These are phyloP conservation scores for Gryllus longicercus DNA, from an alignment of 2,888 invertebrate species.

Conservation along the genomic window DNA sequence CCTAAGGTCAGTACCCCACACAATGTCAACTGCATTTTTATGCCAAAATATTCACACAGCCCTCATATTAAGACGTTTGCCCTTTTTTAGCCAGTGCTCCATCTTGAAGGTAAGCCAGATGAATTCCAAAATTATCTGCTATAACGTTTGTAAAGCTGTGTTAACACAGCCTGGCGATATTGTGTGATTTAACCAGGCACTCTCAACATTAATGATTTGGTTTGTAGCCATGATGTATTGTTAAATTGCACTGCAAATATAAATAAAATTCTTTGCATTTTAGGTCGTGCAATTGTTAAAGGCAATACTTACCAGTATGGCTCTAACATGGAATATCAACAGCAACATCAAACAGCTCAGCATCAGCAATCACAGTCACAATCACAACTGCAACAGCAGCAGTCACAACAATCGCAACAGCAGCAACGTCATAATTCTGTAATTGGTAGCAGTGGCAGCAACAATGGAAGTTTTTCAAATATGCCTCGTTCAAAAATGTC, in stretches of 20 bases:
- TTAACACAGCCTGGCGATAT: too few relatives aligned
- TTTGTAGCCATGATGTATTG: not conserved
- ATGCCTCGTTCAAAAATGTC: constrained; percentile 45
- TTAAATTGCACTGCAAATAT: not conserved
- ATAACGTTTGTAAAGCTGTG: too few relatives aligned
- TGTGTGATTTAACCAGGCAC: too few relatives aligned
- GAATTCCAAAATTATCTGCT: too few relatives aligned
- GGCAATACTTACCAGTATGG: constrained; percentile 47
- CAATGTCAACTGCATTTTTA: too few relatives aligned
- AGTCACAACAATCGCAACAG: constrained; percentile 41
- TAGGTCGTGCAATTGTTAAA: constrained; percentile 59
- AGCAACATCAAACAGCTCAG: constrained; percentile 43
- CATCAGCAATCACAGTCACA: constrained; percentile 43
- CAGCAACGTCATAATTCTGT: constrained; percentile 47
- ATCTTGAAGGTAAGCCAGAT: too few relatives aligned
- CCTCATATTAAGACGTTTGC: too few relatives aligned
- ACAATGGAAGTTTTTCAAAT: constrained; percentile 37
- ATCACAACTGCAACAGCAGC: constrained; percentile 42
- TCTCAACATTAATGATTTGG: too few relatives aligned
- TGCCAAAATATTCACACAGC: too few relatives aligned
- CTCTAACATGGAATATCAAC: constrained; percentile 31
- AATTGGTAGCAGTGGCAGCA: constrained; percentile 12
- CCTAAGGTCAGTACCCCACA: too few relatives aligned
- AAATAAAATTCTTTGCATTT: constrained; percentile 33
- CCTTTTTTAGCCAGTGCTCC: too few relatives aligned